Evolutionary conservation across 2,888 invertebrate genomes (phyloP).

Genomic region (Leptinotarsa tumamoca): DNA sequence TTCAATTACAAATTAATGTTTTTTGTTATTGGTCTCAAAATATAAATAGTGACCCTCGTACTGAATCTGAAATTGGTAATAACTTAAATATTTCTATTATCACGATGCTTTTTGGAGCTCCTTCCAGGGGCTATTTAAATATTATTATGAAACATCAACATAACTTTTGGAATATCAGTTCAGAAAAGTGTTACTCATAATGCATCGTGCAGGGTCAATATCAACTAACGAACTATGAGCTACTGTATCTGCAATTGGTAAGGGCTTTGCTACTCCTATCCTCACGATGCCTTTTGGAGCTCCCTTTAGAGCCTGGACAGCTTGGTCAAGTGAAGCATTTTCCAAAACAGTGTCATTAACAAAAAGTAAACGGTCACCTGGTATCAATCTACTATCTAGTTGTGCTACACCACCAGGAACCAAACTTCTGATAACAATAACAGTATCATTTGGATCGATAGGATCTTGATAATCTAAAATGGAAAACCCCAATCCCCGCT

Average conservation of each 20-base stretch:
- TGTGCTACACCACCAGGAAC: conserved; percentile 99
- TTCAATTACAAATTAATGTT: too few species aligned
- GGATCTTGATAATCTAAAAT: conserved; percentile 97
- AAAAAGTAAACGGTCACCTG: conserved; percentile 93
- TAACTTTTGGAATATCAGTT: conserved; percentile 33
- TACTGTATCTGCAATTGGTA: conserved; percentile 82
- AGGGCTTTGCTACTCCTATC: conserved; percentile 95
- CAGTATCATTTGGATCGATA: conserved; percentile 93
- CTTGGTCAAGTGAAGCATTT: conserved; percentile 95
- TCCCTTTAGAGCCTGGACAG: conserved; percentile 96
- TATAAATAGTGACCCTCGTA: too few species aligned
- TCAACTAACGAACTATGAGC: conserved; percentile 65
- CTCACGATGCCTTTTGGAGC: conserved; percentile 94
- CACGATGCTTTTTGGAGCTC: conserved; percentile 94
- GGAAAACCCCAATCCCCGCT: conserved; percentile 97
- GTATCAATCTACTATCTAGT: conserved; percentile 95
- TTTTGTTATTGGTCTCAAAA: too few species aligned
- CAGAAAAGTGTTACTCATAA: conserved; percentile 51
- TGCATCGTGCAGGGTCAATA: conserved; percentile 59
- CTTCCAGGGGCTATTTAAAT: conserved; percentile 80
- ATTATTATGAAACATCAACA: too few species aligned
- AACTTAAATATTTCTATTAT: conserved; percentile 96
- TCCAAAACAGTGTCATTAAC: conserved; percentile 95
- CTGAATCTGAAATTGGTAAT: conserved; percentile 82
- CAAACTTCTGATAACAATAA: conserved; percentile 97